Conservation (phyloP, 2,113 vertebrate species). For the Saiga tatarica region DNA sequence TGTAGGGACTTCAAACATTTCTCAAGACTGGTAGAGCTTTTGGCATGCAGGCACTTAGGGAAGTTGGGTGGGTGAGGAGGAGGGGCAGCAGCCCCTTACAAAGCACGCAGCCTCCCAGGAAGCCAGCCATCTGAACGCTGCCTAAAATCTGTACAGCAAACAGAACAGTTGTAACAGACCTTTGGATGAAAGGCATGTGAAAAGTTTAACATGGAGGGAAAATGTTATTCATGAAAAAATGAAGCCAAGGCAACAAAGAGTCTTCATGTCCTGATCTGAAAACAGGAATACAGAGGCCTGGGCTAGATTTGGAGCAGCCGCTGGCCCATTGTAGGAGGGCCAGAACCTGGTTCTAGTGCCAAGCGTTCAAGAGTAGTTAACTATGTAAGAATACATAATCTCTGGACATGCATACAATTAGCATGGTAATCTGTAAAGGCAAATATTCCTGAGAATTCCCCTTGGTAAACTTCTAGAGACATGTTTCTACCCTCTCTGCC, state of each 20-base stretch:
- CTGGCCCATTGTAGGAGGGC: not conserved
- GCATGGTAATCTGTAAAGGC: not conserved
- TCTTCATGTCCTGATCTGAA: constrained; percentile 45
- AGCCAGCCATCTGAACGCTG: not conserved
- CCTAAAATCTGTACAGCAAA: constrained; percentile 6
- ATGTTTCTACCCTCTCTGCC: not conserved
- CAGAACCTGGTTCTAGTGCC: not conserved
- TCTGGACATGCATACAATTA: not conserved
- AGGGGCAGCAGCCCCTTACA: constrained; percentile 32
- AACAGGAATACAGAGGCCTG: constrained; percentile 5
- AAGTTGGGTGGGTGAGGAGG: constrained; percentile 55
- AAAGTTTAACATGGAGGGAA: constrained; percentile 39
- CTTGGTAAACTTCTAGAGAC: not conserved
- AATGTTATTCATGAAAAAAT: not conserved
- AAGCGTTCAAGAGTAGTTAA: constrained; percentile 13
- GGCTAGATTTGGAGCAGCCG: constrained; percentile 8
- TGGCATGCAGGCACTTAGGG: not conserved
- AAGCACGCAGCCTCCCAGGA: not conserved
- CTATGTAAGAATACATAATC: not conserved
- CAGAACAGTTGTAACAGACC: not conserved
- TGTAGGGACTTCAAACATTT: constrained; percentile 62
- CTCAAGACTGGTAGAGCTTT: constrained; percentile 57
- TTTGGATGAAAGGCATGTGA: constrained; percentile 19
- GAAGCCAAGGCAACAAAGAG: constrained; percentile 46
- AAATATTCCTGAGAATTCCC: not conserved